Conservation (phyloP, 2,888 invertebrate species). For the Pachliopta kotzebuea region DNA sequence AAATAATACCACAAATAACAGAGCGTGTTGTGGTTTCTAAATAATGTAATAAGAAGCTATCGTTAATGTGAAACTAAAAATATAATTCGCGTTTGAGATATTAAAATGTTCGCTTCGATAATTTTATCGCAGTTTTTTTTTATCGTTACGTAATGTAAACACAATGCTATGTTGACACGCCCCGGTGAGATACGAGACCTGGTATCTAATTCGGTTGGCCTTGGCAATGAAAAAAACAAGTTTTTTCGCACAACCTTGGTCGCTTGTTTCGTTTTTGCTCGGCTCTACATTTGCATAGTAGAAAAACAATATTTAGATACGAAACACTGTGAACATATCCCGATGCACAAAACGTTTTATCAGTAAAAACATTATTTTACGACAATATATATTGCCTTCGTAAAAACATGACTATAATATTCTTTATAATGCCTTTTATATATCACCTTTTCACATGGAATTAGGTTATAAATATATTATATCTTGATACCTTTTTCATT, state of each 20-base stretch:
- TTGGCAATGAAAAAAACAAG: conserved; percentile 77
- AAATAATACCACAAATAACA: background rate
- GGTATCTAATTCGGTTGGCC: conserved; percentile 75
- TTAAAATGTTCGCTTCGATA: conserved; percentile 35
- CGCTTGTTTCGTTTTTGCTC: conserved; percentile 53
- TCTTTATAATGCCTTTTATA: background rate
- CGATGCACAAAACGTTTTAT: background rate
- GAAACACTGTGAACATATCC: background rate
- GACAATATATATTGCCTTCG: background rate
- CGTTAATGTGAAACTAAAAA: conserved; percentile 16
- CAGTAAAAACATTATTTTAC: background rate
- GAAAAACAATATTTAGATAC: background rate
- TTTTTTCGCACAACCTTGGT: conserved; percentile 59
- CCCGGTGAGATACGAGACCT: conserved; percentile 60
- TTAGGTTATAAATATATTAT: background rate
- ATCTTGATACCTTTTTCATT: background rate
- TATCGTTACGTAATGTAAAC: conserved; percentile 66
- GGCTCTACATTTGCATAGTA: conserved; percentile 36
- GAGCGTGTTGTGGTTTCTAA: background rate
- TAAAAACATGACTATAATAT: background rate
- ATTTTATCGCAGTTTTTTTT: conserved; percentile 52
- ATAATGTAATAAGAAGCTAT: conserved; percentile 8
- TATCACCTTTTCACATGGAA: background rate
- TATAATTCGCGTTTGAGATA: conserved; percentile 29
- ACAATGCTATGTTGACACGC: conserved; percentile 67